Percentiles rank a stretch among this genome's conserved stretches.
Evolutionary conservation across 2,797 vertebrate species (phyloP).

Genomic region (Catamblyrhynchus diadema): DNA sequence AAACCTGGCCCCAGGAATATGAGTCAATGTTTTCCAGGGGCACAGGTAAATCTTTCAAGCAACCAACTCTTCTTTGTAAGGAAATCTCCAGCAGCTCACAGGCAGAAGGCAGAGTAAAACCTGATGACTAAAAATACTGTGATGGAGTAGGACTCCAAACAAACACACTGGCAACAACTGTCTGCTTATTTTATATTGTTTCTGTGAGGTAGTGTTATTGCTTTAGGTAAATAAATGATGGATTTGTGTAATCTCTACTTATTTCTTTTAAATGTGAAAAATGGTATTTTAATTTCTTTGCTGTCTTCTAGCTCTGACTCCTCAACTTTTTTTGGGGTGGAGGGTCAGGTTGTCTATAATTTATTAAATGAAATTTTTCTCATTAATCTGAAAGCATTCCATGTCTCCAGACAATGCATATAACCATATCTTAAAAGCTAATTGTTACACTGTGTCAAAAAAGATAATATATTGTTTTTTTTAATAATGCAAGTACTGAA

Average conservation of each 20-base stretch:
- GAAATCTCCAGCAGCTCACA: background rate
- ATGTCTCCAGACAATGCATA: background rate
- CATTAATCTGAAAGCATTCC: background rate
- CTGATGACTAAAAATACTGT: background rate
- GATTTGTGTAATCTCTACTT: background rate
- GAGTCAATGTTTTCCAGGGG: background rate
- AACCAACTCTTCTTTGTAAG: background rate
- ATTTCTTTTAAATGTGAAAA: background rate
- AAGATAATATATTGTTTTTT: background rate
- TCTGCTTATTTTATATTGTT: background rate
- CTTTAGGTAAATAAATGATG: background rate
- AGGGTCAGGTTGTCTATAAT: background rate
- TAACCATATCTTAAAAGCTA: background rate
- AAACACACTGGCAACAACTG: background rate
- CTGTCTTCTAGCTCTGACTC: background rate
- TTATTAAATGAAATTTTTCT: background rate
- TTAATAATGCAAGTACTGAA: background rate
- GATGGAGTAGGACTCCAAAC: background rate
- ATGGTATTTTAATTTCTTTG: background rate
- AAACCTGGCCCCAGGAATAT: background rate
- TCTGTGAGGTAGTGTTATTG: background rate
- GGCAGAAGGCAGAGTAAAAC: background rate
- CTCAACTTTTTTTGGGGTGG: background rate
- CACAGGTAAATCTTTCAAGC: background rate
- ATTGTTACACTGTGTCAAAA: background rate